Conservation (phyloP, 1,140 invertebrate genomes). For the Spodoptera litura region DNA sequence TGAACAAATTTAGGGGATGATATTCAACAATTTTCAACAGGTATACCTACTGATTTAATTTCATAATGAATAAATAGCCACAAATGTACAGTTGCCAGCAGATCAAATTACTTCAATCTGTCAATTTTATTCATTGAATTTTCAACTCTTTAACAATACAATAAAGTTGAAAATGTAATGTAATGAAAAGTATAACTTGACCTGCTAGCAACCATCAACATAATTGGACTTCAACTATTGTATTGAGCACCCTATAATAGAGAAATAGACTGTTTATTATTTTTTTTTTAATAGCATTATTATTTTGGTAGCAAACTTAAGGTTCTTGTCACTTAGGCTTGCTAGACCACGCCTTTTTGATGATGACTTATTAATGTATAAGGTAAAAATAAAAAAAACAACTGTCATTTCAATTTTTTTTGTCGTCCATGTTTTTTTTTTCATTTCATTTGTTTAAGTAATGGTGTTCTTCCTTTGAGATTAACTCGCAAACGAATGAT, state of each 20-base stretch:
- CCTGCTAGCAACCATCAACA: neutral
- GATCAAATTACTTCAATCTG: too few relatives aligned
- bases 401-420: too few relatives aligned
- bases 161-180: too few relatives aligned
- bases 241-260: neutral
- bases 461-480: neutral
- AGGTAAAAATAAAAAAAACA: slow-evolving; percentile 8
- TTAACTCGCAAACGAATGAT: slow-evolving; percentile 18
- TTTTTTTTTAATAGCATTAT: neutral
- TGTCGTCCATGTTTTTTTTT: neutral
- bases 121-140: too few relatives aligned
- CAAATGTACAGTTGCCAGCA: neutral
- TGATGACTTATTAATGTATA: slow-evolving; percentile 58
- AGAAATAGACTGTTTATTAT: neutral
- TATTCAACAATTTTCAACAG: too few relatives aligned
- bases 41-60: neutral
- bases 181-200: too few relatives aligned
- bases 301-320: slow-evolving; percentile 61
- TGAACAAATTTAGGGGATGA: too few relatives aligned
- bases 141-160: too few relatives aligned
- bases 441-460: neutral
- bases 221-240: neutral
- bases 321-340: slow-evolving; percentile 72
- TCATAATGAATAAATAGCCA: too few relatives aligned
- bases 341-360: slow-evolving; percentile 62